Evolutionary conservation across 53 echinoderm and acorn worm genomes (phyloP), one percentile per base, ranked within the genome.

Genomic region (Stichopus horrens): DNA sequence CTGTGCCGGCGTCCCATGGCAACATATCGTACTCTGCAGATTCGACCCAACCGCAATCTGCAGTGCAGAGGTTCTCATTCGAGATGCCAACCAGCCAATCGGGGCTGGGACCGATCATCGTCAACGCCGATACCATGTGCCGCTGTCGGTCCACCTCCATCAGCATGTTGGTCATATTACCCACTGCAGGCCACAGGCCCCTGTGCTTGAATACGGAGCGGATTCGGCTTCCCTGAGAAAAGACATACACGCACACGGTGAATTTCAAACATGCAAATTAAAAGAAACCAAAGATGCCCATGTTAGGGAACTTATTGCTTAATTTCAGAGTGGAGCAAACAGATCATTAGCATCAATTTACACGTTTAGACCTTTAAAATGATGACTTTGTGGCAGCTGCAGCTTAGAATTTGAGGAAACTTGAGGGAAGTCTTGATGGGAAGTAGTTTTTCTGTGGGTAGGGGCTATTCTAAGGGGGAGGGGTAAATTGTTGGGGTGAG

Each of bases 1-100:
- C 99, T 4, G 99, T 99, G 11, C 99, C 99, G 4, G 99, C 99
- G 84, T 99, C 99, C 99, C 99, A 99, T 1, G 96, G 99, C 68
- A 90, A 76, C 66, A 96, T 60, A 77, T 94, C 88, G 80, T 91
- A 89, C 86, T 93, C 96, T 71, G 88, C 91, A 19, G 59, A 55
- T 79, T 92, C 92, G 14, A 93, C 79, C 99, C 99, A 99, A 7
- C 90, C 90, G 65, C 99, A 99, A 54, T 99, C 95, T 16, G 75
- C 91, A 2, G 95, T 99, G 88, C 99, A 99, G 58, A 99, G 87
- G 90, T 99, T 92, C 23, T 88, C 88, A 54, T 90, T 87, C 16
- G 93, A 92, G 90, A 99, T 92, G 5, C 99, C 96, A 1, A 94
- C 92, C 21, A 93, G 93, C 99, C 99, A 99, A 86, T 96, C 96